These are phyloP conservation scores for Diarsia rubi DNA, from an alignment of 2,888 invertebrate genomes.

Conservation along the genomic window DNA sequence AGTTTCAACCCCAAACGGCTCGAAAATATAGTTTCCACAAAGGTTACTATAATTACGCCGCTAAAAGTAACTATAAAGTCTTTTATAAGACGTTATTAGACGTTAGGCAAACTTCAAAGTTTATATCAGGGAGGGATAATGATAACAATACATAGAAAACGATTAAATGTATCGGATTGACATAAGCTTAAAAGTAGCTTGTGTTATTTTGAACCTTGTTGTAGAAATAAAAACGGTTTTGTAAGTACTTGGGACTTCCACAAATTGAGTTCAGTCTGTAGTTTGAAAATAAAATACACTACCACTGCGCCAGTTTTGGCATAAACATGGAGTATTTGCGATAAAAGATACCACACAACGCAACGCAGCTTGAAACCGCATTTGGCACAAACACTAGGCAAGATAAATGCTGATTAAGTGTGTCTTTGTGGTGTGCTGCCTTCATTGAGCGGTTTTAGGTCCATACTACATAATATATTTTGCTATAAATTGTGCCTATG, in stretches of 20 bases:
- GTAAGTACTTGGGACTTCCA: background rate
- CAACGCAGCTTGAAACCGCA: conserved; percentile 28
- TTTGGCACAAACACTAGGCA: conserved; percentile 44
- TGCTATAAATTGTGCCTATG: background rate
- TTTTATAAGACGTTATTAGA: too few species aligned
- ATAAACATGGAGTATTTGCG: conserved; percentile 27
- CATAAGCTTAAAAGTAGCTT: background rate
- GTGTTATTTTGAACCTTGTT: background rate
- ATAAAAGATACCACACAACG: conserved; percentile 5
- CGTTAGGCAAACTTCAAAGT: background rate
- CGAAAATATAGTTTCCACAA: too few species aligned
- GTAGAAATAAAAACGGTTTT: background rate
- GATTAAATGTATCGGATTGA: background rate
- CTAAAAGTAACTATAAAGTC: too few species aligned
- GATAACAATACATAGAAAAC: background rate
- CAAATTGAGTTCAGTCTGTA: background rate
- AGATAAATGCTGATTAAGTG: conserved; percentile 36
- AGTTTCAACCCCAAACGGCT: too few species aligned
- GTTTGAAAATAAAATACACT: background rate
- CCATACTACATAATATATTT: background rate
- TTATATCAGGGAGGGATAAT: background rate
- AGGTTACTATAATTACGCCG: too few species aligned
- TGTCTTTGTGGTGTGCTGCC: conserved; percentile 31
- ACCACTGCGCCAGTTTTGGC: conserved; percentile 3
- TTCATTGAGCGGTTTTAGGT: background rate